Evolutionary conservation across 35 echinoderm and acorn worm genomes (phyloP).

Genomic region (Strongylocentrotus purpuratus): DNA sequence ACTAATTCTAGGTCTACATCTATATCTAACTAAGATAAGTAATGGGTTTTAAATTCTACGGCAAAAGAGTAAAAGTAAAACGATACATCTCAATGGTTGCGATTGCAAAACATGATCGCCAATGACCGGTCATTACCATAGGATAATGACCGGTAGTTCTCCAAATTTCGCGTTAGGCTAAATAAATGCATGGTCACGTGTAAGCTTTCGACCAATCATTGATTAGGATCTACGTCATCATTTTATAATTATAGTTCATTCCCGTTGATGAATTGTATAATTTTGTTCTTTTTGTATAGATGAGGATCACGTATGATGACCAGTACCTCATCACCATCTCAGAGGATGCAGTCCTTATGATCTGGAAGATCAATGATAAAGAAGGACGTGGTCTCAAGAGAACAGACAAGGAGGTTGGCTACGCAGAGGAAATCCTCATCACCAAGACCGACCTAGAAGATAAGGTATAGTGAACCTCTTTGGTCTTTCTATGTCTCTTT

Average conservation of each 20-base stretch:
- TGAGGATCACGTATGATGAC: conserved; percentile 97
- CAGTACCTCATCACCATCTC: conserved; percentile 96
- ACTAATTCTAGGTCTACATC: too few relatives aligned
- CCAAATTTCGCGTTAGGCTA: too few relatives aligned
- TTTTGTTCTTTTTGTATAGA: conserved; percentile 57
- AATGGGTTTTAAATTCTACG: too few relatives aligned
- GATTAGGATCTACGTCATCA: too few relatives aligned
- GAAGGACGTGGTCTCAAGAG: conserved; percentile 92
- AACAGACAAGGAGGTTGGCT: conserved; percentile 95
- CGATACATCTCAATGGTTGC: too few relatives aligned
- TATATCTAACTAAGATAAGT: too few relatives aligned
- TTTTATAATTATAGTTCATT: background rate
- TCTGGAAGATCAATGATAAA: conserved; percentile 99
- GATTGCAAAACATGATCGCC: too few relatives aligned
- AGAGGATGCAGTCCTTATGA: conserved; percentile 95
- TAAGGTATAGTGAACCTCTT: conserved; percentile 69
- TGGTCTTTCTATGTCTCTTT: background rate
- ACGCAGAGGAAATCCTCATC: conserved; percentile 99
- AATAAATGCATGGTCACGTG: too few relatives aligned
- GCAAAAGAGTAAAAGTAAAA: too few relatives aligned
- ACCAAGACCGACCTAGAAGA: conserved; percentile 98
- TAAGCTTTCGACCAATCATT: too few relatives aligned
- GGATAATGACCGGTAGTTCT: too few relatives aligned
- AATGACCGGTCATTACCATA: too few relatives aligned
- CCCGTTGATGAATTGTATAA: background rate